phyloP scores from a whole-genome alignment of 2,113 vertebrate species.

The Calyptomena viridis region DNA sequence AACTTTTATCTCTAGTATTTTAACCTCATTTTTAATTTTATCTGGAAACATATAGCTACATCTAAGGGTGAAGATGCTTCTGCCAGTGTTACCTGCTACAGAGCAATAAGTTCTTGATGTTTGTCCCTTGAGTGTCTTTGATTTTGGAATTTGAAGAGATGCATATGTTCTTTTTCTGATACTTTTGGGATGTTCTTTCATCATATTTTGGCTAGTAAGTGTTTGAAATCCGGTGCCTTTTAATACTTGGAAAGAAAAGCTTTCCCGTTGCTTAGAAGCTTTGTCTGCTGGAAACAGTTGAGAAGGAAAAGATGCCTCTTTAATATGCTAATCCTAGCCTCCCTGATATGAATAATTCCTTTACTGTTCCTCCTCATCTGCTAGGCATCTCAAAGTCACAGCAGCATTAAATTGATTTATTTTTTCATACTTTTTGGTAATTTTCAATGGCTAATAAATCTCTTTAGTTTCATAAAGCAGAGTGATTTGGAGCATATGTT shows the following conservation, averaged over 20 bases:
- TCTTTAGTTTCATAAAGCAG: neutral
- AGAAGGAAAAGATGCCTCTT: neutral
- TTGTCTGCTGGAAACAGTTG: neutral
- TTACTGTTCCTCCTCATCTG: neutral
- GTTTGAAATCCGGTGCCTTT: neutral
- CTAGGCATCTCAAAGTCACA: neutral
- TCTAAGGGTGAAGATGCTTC: neutral
- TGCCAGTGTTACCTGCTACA: neutral
- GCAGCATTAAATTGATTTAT: slow-evolving; percentile 4
- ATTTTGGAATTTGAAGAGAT: neutral
- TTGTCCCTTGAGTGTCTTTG: neutral
- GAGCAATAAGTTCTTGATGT: neutral
- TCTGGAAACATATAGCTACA: neutral
- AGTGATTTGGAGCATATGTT: neutral
- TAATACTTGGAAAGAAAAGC: neutral
- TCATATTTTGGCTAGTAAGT: neutral
- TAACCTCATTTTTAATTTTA: neutral
- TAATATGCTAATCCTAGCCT: neutral
- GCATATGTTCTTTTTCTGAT: neutral
- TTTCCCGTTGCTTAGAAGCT: neutral
- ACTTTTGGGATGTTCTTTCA: neutral
- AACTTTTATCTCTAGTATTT: neutral
- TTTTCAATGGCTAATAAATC: neutral
- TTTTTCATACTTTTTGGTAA: neutral
- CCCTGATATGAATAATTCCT: neutral